These are phyloP conservation scores for Lindbergichthys nudifrons DNA, from an alignment of 2,797 vertebrate species.

Conservation along the genomic window DNA sequence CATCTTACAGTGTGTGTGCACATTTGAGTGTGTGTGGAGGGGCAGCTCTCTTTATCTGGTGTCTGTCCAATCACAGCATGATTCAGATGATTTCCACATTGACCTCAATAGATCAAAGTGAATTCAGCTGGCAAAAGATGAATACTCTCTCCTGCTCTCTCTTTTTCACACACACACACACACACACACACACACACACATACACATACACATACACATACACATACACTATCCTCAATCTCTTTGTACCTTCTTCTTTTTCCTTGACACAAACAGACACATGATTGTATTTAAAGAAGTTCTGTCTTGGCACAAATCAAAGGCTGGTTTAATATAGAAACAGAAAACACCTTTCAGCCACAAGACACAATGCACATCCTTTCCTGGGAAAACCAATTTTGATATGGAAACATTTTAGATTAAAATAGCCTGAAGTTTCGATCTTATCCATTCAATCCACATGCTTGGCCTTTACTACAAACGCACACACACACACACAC, in stretches of 20 bases:
- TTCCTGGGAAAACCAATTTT: constrained; percentile 15
- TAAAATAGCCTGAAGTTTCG: constrained; percentile 21
- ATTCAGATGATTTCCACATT: constrained; percentile 73
- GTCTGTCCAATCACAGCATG: constrained; percentile 70
- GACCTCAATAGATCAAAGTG: constrained; percentile 85
- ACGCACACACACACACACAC: constrained; percentile 27
- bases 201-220: constrained; percentile 9
- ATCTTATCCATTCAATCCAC: constrained; percentile 27
- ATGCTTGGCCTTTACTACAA: constrained; percentile 8
- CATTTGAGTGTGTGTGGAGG: not conserved
- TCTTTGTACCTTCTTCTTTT: constrained; percentile 44
- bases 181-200: constrained; percentile 7
- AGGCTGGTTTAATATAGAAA: constrained; percentile 31
- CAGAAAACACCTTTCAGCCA: not conserved
- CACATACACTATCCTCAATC: constrained; percentile 2
- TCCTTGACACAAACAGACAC: constrained; percentile 39
- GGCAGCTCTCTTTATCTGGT: constrained; percentile 46
- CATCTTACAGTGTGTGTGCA: constrained; percentile 4
- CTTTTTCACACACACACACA: not conserved
- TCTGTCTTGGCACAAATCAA: constrained; percentile 44
- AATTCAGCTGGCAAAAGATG: constrained; percentile 71
- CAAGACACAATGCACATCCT: not conserved
- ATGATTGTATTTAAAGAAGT: constrained; percentile 40
- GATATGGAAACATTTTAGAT: constrained; percentile 34
- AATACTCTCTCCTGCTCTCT: constrained; percentile 34